phyloP scores from a whole-genome alignment of 2,888 invertebrate genomes.

The Drosophila lacicola region DNA sequence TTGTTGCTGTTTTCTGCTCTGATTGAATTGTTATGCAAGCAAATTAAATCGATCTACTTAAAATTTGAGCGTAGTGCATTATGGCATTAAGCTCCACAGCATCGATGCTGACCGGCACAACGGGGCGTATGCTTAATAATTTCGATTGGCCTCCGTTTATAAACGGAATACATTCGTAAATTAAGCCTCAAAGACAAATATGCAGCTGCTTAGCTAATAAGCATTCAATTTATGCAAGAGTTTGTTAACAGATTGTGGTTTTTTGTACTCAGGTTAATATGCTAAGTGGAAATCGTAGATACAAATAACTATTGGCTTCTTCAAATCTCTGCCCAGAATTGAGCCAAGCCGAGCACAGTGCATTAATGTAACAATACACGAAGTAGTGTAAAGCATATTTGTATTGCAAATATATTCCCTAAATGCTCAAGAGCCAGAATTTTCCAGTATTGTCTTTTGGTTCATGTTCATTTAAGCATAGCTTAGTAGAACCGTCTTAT shows the following conservation, averaged over 20 bases:
- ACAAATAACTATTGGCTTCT: not conserved
- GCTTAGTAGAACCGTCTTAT: too few species aligned
- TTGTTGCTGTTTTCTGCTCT: conserved; percentile 15
- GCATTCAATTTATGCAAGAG: conserved; percentile 9
- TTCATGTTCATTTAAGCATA: too few species aligned
- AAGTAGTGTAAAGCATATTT: too few species aligned
- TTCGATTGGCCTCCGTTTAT: conserved; percentile 24
- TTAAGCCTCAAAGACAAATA: conserved; percentile 17
- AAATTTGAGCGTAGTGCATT: conserved; percentile 36
- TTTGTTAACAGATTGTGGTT: conserved; percentile 12
- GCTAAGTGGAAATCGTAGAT: conserved; percentile 3
- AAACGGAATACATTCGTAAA: conserved; percentile 10
- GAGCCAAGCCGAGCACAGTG: too few species aligned
- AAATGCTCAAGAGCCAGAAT: too few species aligned
- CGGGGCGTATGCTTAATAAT: conserved; percentile 40
- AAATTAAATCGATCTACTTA: conserved; percentile 63
- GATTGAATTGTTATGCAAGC: conserved; percentile 63
- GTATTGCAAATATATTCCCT: too few species aligned
- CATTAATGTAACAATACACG: too few species aligned
- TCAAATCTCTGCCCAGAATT: not conserved
- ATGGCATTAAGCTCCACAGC: conserved; percentile 26
- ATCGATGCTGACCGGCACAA: conserved; percentile 3
- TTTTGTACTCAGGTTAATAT: conserved; percentile 13
- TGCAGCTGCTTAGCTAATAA: conserved; percentile 24
- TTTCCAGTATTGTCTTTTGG: too few species aligned